Conservation (phyloP, 37 sponge, comb jelly and placozoan species). For the Petrosia ficiformis region DNA sequence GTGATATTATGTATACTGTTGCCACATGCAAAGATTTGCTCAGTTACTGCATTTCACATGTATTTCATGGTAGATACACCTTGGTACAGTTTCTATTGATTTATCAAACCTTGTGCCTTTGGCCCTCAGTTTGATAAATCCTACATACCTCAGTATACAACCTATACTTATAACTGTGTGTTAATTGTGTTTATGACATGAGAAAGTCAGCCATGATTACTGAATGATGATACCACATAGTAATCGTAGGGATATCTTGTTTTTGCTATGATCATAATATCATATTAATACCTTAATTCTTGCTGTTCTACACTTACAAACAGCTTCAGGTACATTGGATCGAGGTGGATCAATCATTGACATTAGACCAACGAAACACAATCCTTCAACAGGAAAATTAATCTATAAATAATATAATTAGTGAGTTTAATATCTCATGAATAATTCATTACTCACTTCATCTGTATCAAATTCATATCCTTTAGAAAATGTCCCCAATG, state of each 20-base stretch:
- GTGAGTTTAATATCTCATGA: not conserved
- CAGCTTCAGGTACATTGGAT: slow-evolving; percentile 91
- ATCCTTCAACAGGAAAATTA: slow-evolving; percentile 82
- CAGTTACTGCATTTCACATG: too few species aligned
- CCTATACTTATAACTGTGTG: too few species aligned
- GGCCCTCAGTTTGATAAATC: too few species aligned
- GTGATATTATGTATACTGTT: too few species aligned
- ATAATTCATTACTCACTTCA: slow-evolving; percentile 44
- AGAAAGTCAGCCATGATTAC: too few species aligned
- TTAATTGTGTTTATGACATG: too few species aligned
- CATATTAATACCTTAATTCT: slow-evolving; percentile 73
- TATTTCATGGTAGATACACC: too few species aligned
- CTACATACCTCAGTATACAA: not conserved
- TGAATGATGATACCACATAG: too few species aligned
- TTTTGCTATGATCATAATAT: not conserved
- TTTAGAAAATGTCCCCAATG: slow-evolving; percentile 57
- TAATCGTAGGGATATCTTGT: too few species aligned
- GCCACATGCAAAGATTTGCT: too few species aligned
- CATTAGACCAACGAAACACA: slow-evolving; percentile 95
- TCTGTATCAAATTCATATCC: slow-evolving; percentile 83
- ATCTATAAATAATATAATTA: slow-evolving; percentile 13
- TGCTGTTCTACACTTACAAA: slow-evolving; percentile 88
- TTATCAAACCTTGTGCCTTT: too few species aligned
- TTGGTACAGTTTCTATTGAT: not conserved
- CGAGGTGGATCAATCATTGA: slow-evolving; percentile 96